These are phyloP conservation scores for Spatula versicolor DNA, from an alignment of 2,797 vertebrate species.

Conservation along the genomic window DNA sequence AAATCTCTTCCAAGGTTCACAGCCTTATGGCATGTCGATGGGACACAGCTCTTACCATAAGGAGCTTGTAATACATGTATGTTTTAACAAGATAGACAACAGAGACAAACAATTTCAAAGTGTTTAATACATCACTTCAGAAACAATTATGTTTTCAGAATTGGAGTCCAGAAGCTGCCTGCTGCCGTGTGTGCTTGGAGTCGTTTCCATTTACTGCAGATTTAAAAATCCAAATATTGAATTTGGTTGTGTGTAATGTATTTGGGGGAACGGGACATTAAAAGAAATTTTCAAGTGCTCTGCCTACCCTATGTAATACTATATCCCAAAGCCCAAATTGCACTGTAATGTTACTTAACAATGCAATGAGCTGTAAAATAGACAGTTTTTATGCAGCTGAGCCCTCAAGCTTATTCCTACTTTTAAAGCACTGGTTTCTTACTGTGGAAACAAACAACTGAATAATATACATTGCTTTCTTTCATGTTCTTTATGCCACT, in stretches of 20 bases:
- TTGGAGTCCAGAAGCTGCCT: not conserved
- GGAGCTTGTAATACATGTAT: not conserved
- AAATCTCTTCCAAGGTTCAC: not conserved
- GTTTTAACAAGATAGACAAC: conserved; percentile 2
- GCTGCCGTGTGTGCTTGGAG: not conserved
- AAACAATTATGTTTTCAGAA: not conserved
- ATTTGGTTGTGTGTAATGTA: not conserved
- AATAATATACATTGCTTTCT: conserved; percentile 27
- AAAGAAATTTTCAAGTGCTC: not conserved
- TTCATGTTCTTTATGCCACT: conserved; percentile 19
- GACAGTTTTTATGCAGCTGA: conserved; percentile 56
- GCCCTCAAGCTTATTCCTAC: conserved; percentile 49
- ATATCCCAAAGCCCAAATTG: conserved; percentile 29
- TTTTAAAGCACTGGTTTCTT: conserved; percentile 25
- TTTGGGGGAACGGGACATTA: not conserved
- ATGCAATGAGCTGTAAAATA: conserved; percentile 70
- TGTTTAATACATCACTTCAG: conserved; percentile 34
- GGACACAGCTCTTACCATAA: conserved; percentile 3
- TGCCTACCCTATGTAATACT: conserved; percentile 27
- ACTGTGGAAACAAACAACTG: conserved; percentile 37
- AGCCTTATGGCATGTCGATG: not conserved
- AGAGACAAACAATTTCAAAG: not conserved
- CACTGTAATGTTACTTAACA: conserved; percentile 50
- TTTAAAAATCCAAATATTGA: conserved; percentile 54
- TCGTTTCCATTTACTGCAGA: conserved; percentile 8